A percentile compares a stretch with the other conserved stretches of the same genome.
These are phyloP conservation scores for Escarpia spicata DNA, from an alignment of 2,888 invertebrate genomes.

Conservation along the genomic window DNA sequence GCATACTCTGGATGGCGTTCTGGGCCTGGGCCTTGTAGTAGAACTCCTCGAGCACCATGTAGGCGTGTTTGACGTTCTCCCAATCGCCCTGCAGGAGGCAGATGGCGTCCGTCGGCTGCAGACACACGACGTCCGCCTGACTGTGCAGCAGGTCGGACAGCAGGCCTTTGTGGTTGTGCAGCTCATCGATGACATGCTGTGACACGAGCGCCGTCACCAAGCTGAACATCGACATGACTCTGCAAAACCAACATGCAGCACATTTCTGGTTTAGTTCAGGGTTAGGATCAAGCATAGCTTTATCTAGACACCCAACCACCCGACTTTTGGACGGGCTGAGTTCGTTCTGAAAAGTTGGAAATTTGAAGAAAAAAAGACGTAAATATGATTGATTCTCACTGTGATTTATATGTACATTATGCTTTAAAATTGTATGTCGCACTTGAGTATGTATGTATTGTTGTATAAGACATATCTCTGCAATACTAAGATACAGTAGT, in stretches of 20 bases:
- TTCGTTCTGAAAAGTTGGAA: no score
- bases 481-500: no score
- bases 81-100: conserved; percentile 42
- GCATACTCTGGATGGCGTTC: conserved; percentile 28
- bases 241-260: not conserved
- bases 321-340: no score
- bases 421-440: no score
- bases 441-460: no score
- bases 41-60: conserved; percentile 37
- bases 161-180: conserved; percentile 33
- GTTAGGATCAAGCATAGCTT: no score
- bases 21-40: conserved; percentile 37
- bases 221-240: conserved; percentile 34
- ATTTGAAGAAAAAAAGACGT: no score
- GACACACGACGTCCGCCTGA: conserved; percentile 38
- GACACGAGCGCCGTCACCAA: conserved; percentile 40
- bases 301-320: no score
- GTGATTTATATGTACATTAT: no score
- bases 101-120: conserved; percentile 34
- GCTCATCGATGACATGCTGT: conserved; percentile 36
- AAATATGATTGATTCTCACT: no score
- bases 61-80: conserved; percentile 42
- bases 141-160: conserved; percentile 34
- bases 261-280: no score
- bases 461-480: no score